Base-by-base conservation (phyloP, 35 echinoderm and acorn worm genomes). In the Patiria miniata region DNA sequence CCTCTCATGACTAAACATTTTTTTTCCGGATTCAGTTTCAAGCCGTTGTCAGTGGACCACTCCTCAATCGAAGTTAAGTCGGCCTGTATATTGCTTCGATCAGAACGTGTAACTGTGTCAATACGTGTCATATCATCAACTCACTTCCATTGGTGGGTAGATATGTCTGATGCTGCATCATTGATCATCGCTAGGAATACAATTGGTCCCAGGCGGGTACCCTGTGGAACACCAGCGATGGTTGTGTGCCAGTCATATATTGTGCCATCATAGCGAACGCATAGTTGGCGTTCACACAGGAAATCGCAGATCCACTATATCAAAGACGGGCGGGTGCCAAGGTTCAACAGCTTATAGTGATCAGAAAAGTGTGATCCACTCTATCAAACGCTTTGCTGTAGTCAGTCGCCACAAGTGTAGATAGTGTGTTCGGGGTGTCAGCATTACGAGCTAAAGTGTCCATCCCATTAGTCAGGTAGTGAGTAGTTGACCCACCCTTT, bases 281-380 rank as follows among this genome's bases (percentile, higher is more conserved):
- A n/a, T n/a, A n/a, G n/a, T n/a, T n/a, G n/a, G n/a, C n/a, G n/a
- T n/a, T n/a, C n/a, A n/a, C n/a, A n/a, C n/a, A n/a, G n/a, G n/a
- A n/a, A n/a, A n/a, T n/a, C n/a, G n/a, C n/a, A n/a, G n/a, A n/a
- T n/a, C n/a, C n/a, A n/a, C n/a, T n/a, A n/a, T n/a, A n/a, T n/a
- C n/a, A n/a, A n/a, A n/a, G n/a, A n/a, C n/a, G n/a, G n/a, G n/a
- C n/a, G n/a, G n/a, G n/a, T n/a, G n/a, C n/a, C n/a, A n/a, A n/a
- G n/a, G n/a, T n/a, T n/a, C n/a, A n/a, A n/a, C n/a, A n/a, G n/a
- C n/a, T n/a, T n/a, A n/a, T n/a, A n/a, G 40, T 38, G 51, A 50
- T 87, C 37, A 68, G 40, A 78, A 44, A 87, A 39, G 78, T 39
- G 17, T 87, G 68, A 17, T 21, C n/a, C n/a, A n/a, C n/a, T n/a